phyloP scores from a whole-genome alignment of 2,113 vertebrate species.

The Lonchura striata region DNA sequence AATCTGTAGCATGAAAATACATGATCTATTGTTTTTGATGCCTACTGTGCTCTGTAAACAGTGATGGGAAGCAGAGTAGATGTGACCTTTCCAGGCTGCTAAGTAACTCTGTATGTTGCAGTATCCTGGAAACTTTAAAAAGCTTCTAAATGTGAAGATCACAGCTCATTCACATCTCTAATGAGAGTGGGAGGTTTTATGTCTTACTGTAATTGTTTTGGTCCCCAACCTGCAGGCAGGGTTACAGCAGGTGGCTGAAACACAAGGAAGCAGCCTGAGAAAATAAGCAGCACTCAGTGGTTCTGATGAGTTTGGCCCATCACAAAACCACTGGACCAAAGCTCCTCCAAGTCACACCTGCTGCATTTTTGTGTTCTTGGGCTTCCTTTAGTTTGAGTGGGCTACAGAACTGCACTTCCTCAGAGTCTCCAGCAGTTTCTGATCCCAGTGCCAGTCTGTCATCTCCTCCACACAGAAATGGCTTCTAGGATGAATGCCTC shows the following conservation, averaged over 20 bases:
- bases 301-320: neutral
- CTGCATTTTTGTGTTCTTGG: neutral
- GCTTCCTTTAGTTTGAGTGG: neutral
- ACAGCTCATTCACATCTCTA: constrained; percentile 30
- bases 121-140: constrained; percentile 38
- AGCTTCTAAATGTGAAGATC: constrained; percentile 4
- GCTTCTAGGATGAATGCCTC: neutral
- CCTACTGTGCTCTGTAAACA: neutral
- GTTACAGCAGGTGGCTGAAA: neutral
- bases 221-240: neutral
- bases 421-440: neutral
- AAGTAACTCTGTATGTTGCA: neutral
- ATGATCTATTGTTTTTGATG: neutral
- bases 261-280: neutral
- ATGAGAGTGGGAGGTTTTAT: constrained; percentile 8
- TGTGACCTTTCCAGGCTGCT: constrained; percentile 57
- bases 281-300: neutral
- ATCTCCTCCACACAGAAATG: rapidly evolving
- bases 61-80: neutral
- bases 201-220: neutral
- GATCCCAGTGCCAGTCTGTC: neutral
- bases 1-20: neutral
- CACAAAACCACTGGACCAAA: neutral
- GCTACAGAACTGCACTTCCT: neutral
- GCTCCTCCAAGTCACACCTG: neutral